Evolutionary conservation across 2,888 invertebrate species (phyloP), one percentile per base, ranked within the genome.

Genomic region (Volucella bombylans): DNA sequence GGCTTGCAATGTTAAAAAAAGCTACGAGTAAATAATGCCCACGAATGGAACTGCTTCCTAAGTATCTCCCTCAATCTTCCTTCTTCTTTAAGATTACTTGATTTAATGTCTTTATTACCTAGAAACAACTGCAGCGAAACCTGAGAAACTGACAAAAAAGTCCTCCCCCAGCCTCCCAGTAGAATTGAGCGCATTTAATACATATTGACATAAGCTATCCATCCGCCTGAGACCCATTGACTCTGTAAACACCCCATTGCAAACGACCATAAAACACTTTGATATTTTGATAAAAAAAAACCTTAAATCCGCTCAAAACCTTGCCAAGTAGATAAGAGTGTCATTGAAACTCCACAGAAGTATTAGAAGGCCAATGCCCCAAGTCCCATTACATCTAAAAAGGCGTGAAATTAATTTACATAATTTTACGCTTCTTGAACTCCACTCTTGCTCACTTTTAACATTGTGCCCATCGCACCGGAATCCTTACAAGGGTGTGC

Each of bases 331-430:
- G 85, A 85, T 81, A 81, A 85, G 76, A 76, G 72, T 68, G 31
- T 68, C 81, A 64, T 57, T 72, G 71, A 77, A 61, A 69, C 74
- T 73, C 72, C 54, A 69, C 15, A 39, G 52, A 49, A 45, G 65
- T 39, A 82, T 62, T 23, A 52, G 59, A 38, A 76, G 68, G 77
- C 72, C 76, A 85, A 72, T 81, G 81, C 76, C 72, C 74, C 67
- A 81, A 67, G 71, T 85, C 12, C 76, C 76, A 80, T 67, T 71
- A 89, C 90, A 90, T 90, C 90, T 91, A 91, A 92, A 91, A 91
- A 91, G 91, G 92, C 91, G 91, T 91, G 92, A 91, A 91, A 92
- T 91, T 92, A 91, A 91, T 92, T 92, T 91, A 91, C 91, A 91
- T 91, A 91, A 92, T 90, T 91, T 91, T 90, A 89, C 90, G 92